Evolutionary conservation across 2,888 invertebrate species (phyloP), one percentile per base, ranked within the genome.

Genomic region (Tridacna crocea): DNA sequence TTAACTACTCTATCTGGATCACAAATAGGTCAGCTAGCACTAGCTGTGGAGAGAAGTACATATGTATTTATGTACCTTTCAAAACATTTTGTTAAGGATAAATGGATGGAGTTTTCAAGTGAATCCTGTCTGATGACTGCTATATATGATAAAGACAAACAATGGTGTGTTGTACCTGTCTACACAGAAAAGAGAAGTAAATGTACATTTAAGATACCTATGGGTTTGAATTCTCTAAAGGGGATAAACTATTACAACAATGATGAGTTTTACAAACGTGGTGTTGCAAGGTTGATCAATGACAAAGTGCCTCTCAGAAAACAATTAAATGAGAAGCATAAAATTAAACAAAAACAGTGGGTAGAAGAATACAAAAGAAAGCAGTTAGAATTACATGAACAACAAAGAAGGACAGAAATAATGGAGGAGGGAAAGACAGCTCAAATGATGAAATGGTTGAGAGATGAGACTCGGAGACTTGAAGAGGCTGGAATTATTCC

Each of bases 81-180:
- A 0, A 80, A 87, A 75, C 68, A 75, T 15, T 92, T 92, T 75
- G 85, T 87, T 27, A 75, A 82, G 46, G 90, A 91, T 82, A 87
- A 81, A 36, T 92, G 91, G 91, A 87, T 86, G 48, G 87, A 84
- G 36, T 85, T 91, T 77, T 88, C 89, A 3, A 90, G 90, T 74
- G 91, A 92, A 73, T 87, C 87, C 13, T 90, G 91, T 70, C 81
- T 92, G 22, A 91, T 91, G 89, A 85, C 87, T 27, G 89, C 92
- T 2, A 92, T 92, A 46, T 79, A 87, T 36, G 88, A 91, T 68
- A 73, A 80, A 26, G 83, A 89, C 0, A 92, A 90, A 66, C 78
- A 81, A 24, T 92, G 92, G 92, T 91, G 90, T 84, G 91, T 92
- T 11, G 91, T 92, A 12, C 92, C 92, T 8, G 88, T 92, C 10